phyloP scores from a whole-genome alignment of 2,797 vertebrate species.

The Sebastes alutus region DNA sequence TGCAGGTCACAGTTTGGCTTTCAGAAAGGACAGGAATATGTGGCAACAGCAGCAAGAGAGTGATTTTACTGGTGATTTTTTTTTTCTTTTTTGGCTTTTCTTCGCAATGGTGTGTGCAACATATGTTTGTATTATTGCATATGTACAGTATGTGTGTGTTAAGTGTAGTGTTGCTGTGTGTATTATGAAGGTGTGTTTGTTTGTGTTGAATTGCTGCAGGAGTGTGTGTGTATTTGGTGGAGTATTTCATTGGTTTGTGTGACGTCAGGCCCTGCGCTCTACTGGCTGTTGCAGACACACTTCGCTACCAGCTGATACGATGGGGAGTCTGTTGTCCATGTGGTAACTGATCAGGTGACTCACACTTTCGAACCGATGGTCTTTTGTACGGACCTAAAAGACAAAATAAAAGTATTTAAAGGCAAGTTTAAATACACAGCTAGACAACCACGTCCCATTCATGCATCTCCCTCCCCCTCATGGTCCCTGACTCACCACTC shows the following conservation, averaged over 20 bases:
- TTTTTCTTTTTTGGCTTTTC: constrained; percentile 54
- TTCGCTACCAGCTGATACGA: constrained; percentile 96
- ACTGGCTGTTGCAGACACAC: constrained; percentile 97
- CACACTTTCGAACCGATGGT: constrained; percentile 96
- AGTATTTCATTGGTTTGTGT: constrained; percentile 40
- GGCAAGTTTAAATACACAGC: neutral
- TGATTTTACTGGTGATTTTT: constrained; percentile 48
- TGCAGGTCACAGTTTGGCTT: constrained; percentile 68
- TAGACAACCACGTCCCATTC: neutral
- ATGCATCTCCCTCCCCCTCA: neutral
- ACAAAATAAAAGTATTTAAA: neutral
- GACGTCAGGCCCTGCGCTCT: constrained; percentile 87
- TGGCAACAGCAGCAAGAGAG: constrained; percentile 68
- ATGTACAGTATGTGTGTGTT: neutral
- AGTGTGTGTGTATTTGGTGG: constrained; percentile 49
- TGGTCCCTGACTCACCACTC: constrained; percentile 88
- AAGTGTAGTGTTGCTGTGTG: constrained; percentile 54
- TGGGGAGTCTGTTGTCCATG: constrained; percentile 98
- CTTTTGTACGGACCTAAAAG: constrained; percentile 93
- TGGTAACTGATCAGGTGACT: constrained; percentile 99
- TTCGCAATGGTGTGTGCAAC: constrained; percentile 22
- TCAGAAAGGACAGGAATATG: constrained; percentile 45
- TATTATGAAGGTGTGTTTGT: constrained; percentile 4
- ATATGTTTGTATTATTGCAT: constrained; percentile 1
- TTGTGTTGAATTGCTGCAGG: constrained; percentile 12